These are phyloP conservation scores for Phyllostomus hastatus DNA, from an alignment of 2,113 vertebrate genomes.

Conservation along the genomic window DNA sequence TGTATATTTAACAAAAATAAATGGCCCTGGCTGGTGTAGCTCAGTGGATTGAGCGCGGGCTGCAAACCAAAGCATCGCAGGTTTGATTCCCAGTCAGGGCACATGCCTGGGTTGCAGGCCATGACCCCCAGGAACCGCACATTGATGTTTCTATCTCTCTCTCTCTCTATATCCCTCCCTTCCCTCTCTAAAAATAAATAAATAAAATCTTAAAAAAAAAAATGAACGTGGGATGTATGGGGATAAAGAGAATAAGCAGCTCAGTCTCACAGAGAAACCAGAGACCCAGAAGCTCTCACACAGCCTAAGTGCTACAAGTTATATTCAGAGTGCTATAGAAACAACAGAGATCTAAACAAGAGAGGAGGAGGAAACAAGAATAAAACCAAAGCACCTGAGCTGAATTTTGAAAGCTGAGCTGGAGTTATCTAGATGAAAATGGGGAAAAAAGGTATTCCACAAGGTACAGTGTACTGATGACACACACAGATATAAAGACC, in stretches of 20 bases:
- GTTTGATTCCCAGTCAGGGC: no score
- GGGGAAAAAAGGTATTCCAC: background rate
- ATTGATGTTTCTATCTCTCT: no score
- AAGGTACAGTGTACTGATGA: background rate
- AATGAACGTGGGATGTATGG: background rate
- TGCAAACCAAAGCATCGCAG: no score
- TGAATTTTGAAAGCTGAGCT: slow-evolving; percentile 13
- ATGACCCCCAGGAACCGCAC: no score
- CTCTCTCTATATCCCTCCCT: no score
- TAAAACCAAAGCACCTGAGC: background rate
- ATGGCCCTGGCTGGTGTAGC: no score
- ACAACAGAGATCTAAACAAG: background rate
- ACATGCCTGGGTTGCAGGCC: no score
- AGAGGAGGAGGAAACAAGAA: background rate
- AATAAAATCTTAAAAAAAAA: no score
- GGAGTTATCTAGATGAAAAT: background rate
- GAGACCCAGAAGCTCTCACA: background rate
- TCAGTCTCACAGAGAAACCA: background rate
- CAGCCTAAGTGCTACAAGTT: background rate
- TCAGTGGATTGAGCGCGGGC: no score
- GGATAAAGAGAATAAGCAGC: background rate
- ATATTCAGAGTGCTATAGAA: background rate
- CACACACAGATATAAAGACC: background rate
- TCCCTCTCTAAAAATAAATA: no score
- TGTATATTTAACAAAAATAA: slow-evolving; percentile 16